Evolutionary conservation across 1,140 invertebrate species (phyloP), one percentile per base, ranked within the genome.

Genomic region (Ruditapes philippinarum): DNA sequence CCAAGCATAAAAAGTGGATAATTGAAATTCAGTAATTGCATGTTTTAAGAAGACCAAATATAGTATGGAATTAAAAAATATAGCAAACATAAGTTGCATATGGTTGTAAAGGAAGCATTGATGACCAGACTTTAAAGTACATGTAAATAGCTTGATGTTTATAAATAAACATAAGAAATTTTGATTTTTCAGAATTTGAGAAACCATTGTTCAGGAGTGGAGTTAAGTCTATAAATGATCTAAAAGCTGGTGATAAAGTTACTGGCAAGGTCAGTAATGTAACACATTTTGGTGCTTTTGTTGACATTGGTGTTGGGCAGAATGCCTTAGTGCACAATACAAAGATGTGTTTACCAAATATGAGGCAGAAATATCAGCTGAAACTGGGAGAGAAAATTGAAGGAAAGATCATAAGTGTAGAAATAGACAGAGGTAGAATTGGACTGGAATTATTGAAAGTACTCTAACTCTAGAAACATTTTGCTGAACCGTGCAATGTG

Each of bases 241-340:
- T 98, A 0, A 94, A 93, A 70, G 62, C 93, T 12, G 97, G 97
- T 0, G 95, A 96, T 45, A 92, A 94, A 54, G 92, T 98, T 89
- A 97, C 96, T 92, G 96, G 97, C 22, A 91, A 94, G 70, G 93
- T 95, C 14, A 94, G 84, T 0, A 99, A 99, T 95, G 97, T 98
- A 0, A 98, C 98, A 0, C 97, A 98, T 90, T 99, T 99, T 95
- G 98, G 98, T 22, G 97, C 97, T 57, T 99, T 99, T 95, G 97
- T 99, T 5, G 98, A 99, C 94, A 97, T 98, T 89, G 98, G 98
- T 0, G 97, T 99, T 0, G 97, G 97, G 4, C 96, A 94, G 60
- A 96, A 97, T 95, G 98, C 97, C 0, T 96, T 99, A 28, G 97
- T 99, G 62, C 98, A 98, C 89, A 95, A 36, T 54, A 94, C 90